Evolutionary conservation across 2,113 vertebrate species (phyloP).

Genomic region (Podarcis raffonei): DNA sequence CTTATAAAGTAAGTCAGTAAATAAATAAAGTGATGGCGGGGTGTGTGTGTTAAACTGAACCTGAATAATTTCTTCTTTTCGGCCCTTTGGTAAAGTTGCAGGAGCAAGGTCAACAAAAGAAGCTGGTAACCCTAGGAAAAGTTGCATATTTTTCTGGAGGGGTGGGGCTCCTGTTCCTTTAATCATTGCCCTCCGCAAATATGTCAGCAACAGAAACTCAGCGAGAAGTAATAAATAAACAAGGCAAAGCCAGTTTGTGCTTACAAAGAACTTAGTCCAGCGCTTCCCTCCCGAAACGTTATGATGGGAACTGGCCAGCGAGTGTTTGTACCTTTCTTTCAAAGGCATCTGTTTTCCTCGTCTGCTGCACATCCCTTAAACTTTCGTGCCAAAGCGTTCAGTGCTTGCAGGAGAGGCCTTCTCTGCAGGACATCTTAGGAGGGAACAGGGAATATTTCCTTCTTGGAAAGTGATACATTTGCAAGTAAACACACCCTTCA

Average conservation of each 20-base stretch:
- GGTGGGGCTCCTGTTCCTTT: not conserved
- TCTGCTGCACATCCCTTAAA: not conserved
- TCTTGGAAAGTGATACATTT: conserved; percentile 80
- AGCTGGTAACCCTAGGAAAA: not conserved
- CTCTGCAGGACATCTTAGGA: conserved; percentile 58
- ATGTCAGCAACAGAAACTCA: not conserved
- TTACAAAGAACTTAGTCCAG: not conserved
- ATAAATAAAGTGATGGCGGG: too few relatives aligned
- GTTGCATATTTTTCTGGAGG: not conserved
- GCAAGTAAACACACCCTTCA: conserved; percentile 78
- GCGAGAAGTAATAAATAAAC: not conserved
- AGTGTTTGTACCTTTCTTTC: not conserved
- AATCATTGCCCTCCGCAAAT: not conserved
- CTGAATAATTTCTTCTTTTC: not conserved
- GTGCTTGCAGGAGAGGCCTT: not conserved
- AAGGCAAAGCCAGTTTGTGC: not conserved
- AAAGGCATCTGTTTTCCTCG: not conserved
- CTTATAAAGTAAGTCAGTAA: too few relatives aligned
- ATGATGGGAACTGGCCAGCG: not conserved
- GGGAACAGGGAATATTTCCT: conserved; percentile 74
- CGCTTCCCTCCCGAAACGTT: not conserved
- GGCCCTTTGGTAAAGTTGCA: not conserved
- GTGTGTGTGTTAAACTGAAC: not conserved
- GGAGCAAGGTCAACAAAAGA: not conserved
- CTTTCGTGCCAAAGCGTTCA: not conserved